These are phyloP conservation scores for Holocentrus rufus DNA, from an alignment of 2,797 vertebrate species.

Conservation along the genomic window DNA sequence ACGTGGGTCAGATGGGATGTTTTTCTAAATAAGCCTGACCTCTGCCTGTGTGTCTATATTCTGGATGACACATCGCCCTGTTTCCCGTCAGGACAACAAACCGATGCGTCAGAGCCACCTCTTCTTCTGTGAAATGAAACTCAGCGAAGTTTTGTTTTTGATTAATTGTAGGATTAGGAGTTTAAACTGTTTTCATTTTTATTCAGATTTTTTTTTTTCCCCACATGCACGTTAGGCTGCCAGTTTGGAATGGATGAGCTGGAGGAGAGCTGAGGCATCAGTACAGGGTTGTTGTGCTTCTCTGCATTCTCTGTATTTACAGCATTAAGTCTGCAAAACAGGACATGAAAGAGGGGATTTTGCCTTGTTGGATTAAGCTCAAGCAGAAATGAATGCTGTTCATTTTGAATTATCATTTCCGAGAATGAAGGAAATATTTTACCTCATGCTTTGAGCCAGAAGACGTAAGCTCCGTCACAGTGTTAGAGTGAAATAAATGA, in stretches of 20 bases:
- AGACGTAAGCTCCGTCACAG: not conserved
- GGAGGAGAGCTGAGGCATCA: conserved; percentile 3
- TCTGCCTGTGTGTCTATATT: too few species aligned
- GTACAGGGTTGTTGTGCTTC: not conserved
- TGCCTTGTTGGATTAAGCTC: not conserved
- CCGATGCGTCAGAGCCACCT: conserved; percentile 17
- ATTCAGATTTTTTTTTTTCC: conserved; percentile 31
- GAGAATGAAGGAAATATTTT: not conserved
- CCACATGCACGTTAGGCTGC: conserved; percentile 36
- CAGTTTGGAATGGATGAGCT: conserved; percentile 42
- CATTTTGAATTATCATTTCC: not conserved
- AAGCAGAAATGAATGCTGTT: not conserved
- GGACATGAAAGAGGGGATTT: not conserved
- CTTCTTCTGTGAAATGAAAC: conserved; percentile 55
- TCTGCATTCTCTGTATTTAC: conserved; percentile 2
- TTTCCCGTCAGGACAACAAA: too few species aligned
- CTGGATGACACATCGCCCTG: too few species aligned
- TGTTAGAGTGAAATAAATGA: not conserved
- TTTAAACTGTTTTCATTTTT: conserved; percentile 41
- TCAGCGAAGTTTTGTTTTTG: conserved; percentile 69
- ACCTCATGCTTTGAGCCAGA: not conserved
- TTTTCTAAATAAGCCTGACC: conserved; percentile 16
- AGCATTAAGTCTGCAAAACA: conserved; percentile 1
- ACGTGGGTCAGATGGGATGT: not conserved
- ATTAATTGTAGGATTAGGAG: conserved; percentile 47